Conservation (phyloP, 2,888 invertebrate genomes). For the Pheosia tremula region DNA sequence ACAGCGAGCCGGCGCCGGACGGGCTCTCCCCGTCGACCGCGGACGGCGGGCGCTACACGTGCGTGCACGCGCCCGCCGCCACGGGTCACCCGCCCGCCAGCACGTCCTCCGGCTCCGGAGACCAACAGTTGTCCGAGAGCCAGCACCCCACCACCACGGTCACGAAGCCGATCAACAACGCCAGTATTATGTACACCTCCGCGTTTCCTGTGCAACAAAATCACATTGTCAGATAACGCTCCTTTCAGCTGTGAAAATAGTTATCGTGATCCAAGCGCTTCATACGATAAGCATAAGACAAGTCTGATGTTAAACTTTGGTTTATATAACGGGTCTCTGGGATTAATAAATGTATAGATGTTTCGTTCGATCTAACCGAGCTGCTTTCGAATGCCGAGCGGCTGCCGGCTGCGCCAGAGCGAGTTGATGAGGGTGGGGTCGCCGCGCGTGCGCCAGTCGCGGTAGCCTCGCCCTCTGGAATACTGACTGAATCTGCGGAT, state of each 20-base stretch:
- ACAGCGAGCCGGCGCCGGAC: constrained; percentile 65
- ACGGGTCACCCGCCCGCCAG: constrained; percentile 89
- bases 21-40: constrained; percentile 68
- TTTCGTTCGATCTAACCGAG: constrained; percentile 73
- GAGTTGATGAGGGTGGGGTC: constrained; percentile 90
- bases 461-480: constrained; percentile 86
- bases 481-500: constrained; percentile 84
- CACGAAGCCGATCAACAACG: constrained; percentile 88
- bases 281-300: background rate
- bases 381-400: constrained; percentile 88
- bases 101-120: constrained; percentile 88
- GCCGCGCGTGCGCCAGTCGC: constrained; percentile 88
- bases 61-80: constrained; percentile 85
- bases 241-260: background rate
- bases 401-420: constrained; percentile 90
- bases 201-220: constrained; percentile 85
- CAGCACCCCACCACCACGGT: constrained; percentile 91
- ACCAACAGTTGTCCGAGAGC: constrained; percentile 92
- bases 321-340: no score
- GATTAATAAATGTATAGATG: constrained; percentile 1
- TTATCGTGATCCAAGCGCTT: background rate
- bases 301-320: no score
- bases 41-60: constrained; percentile 82
- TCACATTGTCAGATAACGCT: constrained; percentile 3
- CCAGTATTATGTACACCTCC: constrained; percentile 90